phyloP scores from a whole-genome alignment of 2,797 vertebrate species.

The Phataginus tricuspis region DNA sequence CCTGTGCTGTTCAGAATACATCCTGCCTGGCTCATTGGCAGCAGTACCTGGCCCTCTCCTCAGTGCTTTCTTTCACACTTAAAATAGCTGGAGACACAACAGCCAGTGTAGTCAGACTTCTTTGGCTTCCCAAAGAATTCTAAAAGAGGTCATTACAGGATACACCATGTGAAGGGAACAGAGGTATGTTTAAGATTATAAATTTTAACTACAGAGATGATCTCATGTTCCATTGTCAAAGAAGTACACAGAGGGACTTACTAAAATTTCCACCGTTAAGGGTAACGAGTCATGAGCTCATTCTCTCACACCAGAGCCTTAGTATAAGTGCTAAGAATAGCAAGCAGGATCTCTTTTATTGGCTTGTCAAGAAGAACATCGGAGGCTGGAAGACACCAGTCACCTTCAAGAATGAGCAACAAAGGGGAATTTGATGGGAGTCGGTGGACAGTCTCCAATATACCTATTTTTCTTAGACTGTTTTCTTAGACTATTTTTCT shows the following conservation, averaged over 20 bases:
- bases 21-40: background rate
- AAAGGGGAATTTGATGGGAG: background rate
- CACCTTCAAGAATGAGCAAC: slow-evolving; percentile 19
- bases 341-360: slow-evolving; percentile 18
- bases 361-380: background rate
- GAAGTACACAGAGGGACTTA: slow-evolving; percentile 16
- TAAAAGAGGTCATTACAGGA: background rate
- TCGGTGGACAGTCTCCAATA: background rate
- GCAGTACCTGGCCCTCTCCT: background rate
- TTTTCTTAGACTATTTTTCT: background rate
- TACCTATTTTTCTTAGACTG: background rate
- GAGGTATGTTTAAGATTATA: background rate
- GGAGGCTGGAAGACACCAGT: background rate
- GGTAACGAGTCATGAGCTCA: slow-evolving; percentile 47
- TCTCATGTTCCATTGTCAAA: slow-evolving; percentile 2
- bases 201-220: slow-evolving; percentile 48
- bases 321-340: slow-evolving; percentile 18
- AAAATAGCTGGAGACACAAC: background rate
- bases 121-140: background rate
- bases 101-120: background rate
- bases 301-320: slow-evolving; percentile 9
- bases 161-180: background rate
- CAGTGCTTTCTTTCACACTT: background rate
- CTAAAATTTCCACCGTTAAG: slow-evolving; percentile 45
- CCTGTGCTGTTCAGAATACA: background rate